A percentile compares a stretch with the other conserved stretches of the same genome.
Evolutionary conservation across 2,797 vertebrate species (phyloP).

Genomic region (Anabas testudineus): DNA sequence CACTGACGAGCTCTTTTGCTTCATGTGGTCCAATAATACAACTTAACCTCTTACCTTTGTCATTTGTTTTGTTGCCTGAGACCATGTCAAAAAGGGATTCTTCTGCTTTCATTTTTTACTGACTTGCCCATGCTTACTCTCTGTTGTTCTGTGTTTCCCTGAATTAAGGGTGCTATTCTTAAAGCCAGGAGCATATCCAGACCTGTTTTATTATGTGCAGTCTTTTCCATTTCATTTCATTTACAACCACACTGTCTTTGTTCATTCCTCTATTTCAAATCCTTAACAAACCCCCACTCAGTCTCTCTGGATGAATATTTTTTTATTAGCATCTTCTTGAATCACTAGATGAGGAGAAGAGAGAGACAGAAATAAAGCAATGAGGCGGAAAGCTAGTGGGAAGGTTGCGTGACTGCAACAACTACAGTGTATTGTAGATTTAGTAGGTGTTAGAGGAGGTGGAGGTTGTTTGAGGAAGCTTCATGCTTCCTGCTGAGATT

Average conservation of each 20-base stretch:
- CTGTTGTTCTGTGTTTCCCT: constrained; percentile 26
- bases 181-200: constrained; percentile 37
- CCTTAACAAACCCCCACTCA: constrained; percentile 5
- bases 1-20: constrained; percentile 27
- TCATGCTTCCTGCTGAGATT: constrained; percentile 18
- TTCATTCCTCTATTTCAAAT: constrained; percentile 14
- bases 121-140: neutral
- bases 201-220: constrained; percentile 24
- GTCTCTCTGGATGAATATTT: neutral
- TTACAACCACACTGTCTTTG: constrained; percentile 44
- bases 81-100: constrained; percentile 57
- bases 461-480: constrained; percentile 19
- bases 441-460: constrained; percentile 1
- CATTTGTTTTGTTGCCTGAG: constrained; percentile 22
- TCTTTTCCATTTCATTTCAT: constrained; percentile 52
- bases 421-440: constrained; percentile 8
- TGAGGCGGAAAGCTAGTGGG: constrained; percentile 8
- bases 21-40: constrained; percentile 60
- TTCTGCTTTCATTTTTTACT: constrained; percentile 10
- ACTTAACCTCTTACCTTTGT: constrained; percentile 29
- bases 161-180: constrained; percentile 64
- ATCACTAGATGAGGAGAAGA: neutral
- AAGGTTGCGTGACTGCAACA: constrained; percentile 14
- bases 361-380: constrained; percentile 5
- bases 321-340: neutral